Base-by-base conservation (phyloP, 37 sponge, comb jelly and placozoan genomes). In the Mnemiopsis leidyi region DNA sequence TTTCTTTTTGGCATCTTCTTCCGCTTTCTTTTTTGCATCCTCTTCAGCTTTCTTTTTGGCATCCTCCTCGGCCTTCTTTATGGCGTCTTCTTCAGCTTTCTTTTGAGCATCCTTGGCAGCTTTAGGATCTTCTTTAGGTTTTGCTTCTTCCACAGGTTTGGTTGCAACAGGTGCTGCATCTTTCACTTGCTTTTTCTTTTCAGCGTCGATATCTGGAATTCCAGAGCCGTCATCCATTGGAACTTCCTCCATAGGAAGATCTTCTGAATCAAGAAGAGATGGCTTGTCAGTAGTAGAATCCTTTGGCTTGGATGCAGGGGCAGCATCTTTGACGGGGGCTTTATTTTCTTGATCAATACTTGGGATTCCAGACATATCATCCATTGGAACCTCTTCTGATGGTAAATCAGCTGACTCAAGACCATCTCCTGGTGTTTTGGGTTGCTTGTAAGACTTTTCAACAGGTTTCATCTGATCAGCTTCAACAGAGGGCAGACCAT, bases 21-120 rank as follows among this genome's bases (percentile, higher is more conserved):
- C n/a, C 21, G 2, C 3, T 13, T 48, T 48, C 13, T 48, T 13
- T 25, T 69, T 16, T 25, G 24, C 29, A n/a, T n/a, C n/a, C n/a
- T n/a, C n/a, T n/a, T n/a, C n/a, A 28, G 24, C 73, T 69, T 69
- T 25, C 36, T 77, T 77, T 32, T 77, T 32, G 21, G 79, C 32
- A 0, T 31, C 79, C 9, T 31, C 35, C 16, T 77, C 90, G 5
- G 40, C 29, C 23, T 39, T 85, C 90, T 85, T 85, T 26, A 39
- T 85, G 9, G 90, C 61, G 16, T 85, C 90, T n/a, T 3, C 48
- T 38, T 79, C 82, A 31, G 82, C 82, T 38, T 79, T 79, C 37
- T 35, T 79, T 32, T 35, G 31, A 16, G 90, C 90, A 40, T 85
- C 90, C 39, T 85, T 29, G 0, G 33, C 90, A 85, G 90, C 90